These are phyloP conservation scores for Caenorhabditis sp. DNA, from an alignment of 2,888 invertebrate species.

Conservation along the genomic window DNA sequence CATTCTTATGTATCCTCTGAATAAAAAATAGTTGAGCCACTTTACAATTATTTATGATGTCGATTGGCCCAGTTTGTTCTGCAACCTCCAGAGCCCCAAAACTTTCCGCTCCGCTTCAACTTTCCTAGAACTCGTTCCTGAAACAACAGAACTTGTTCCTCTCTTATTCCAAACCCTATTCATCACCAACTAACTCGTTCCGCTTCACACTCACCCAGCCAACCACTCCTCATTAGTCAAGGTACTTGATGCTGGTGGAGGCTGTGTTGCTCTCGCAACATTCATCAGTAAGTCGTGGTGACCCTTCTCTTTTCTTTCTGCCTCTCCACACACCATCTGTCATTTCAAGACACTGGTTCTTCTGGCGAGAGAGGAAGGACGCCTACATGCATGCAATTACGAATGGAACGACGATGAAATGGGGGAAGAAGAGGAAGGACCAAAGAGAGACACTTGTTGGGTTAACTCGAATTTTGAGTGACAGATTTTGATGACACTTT, in stretches of 20 bases:
- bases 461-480: constrained; percentile 2
- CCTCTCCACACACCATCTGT: constrained; percentile 45
- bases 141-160: neutral
- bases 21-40: no score
- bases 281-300: constrained; percentile 40
- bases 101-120: neutral
- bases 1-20: no score
- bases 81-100: neutral
- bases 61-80: neutral
- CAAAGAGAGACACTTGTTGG: constrained; percentile 39
- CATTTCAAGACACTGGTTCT: constrained; percentile 54
- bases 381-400: constrained; percentile 59
- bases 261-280: constrained; percentile 47
- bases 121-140: constrained; percentile 12
- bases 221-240: constrained; percentile 56
- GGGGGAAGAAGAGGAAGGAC: neutral
- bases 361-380: constrained; percentile 6
- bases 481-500: neutral
- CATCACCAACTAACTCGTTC: constrained; percentile 50
- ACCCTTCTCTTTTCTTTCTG: constrained; percentile 2
- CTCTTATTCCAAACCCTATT: constrained; percentile 39
- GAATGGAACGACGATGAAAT: constrained; percentile 34
- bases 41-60: no score
- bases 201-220: constrained; percentile 37
- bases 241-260: constrained; percentile 49